These are phyloP conservation scores for Coptodon bakossiorum DNA, from an alignment of 2,113 vertebrate genomes.

Conservation along the genomic window DNA sequence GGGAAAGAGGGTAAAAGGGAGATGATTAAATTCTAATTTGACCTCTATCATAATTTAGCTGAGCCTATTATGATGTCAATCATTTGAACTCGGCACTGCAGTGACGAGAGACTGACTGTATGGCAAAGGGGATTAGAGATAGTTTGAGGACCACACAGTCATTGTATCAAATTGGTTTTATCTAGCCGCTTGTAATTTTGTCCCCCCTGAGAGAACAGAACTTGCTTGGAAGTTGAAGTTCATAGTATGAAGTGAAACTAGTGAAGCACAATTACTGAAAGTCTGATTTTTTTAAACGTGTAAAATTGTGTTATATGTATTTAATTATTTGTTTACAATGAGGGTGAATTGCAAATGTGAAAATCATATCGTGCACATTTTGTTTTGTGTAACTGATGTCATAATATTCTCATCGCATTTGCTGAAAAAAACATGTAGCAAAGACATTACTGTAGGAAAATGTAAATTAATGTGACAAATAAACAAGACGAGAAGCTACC, in stretches of 20 bases:
- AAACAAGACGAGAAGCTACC: background rate
- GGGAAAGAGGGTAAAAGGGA: conserved; percentile 55
- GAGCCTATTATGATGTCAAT: conserved; percentile 71
- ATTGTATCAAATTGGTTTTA: conserved; percentile 53
- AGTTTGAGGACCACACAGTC: conserved; percentile 48
- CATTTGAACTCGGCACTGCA: conserved; percentile 50
- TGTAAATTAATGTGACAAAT: background rate
- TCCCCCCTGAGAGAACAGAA: conserved; percentile 23
- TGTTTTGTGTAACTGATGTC: background rate
- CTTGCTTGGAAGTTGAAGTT: conserved; percentile 43
- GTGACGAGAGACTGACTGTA: conserved; percentile 14
- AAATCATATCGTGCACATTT: background rate
- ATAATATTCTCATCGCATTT: background rate
- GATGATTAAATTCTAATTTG: conserved; percentile 76
- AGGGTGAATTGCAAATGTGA: background rate
- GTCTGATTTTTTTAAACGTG: background rate
- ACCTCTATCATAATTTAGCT: conserved; percentile 72
- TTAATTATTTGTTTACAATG: background rate
- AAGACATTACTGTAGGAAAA: background rate
- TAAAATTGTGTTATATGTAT: background rate
- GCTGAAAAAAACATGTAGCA: background rate
- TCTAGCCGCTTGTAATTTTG: conserved; percentile 40
- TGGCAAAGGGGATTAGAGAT: conserved; percentile 39
- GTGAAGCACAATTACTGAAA: background rate
- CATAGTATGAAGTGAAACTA: conserved; percentile 2